These are phyloP conservation scores for Eupithecia exiguata DNA, from an alignment of 2,888 invertebrate species.

Conservation along the genomic window DNA sequence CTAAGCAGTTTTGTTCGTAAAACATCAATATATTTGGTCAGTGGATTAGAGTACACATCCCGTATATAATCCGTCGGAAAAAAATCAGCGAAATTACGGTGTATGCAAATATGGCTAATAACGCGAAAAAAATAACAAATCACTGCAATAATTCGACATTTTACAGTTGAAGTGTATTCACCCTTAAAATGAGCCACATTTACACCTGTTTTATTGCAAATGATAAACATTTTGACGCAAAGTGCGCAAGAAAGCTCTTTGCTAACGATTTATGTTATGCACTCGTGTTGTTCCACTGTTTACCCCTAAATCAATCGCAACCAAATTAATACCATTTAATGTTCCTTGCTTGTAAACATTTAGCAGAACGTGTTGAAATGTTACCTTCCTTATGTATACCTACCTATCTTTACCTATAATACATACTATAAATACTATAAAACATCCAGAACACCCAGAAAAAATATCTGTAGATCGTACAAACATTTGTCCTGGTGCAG, in stretches of 20 bases:
- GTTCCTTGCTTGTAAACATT: conserved; percentile 3
- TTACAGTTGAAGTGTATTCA: not conserved
- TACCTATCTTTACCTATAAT: not conserved
- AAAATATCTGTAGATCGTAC: too few relatives aligned
- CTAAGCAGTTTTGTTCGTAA: too few relatives aligned
- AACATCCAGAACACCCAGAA: too few relatives aligned
- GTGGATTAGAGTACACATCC: too few relatives aligned
- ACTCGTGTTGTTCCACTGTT: conserved; percentile 32
- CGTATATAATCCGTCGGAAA: too few relatives aligned
- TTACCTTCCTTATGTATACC: not conserved
- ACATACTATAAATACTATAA: too few relatives aligned
- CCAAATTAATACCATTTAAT: conserved; percentile 36
- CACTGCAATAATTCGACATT: not conserved
- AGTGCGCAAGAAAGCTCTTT: conserved; percentile 7
- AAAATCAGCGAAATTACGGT: too few relatives aligned
- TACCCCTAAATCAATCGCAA: conserved; percentile 42
- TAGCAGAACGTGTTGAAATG: not conserved
- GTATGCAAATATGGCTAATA: too few relatives aligned
- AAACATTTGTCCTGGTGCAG: too few relatives aligned
- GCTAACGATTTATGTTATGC: conserved; percentile 33
- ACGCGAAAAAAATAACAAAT: not conserved
- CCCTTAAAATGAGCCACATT: not conserved
- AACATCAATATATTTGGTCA: too few relatives aligned
- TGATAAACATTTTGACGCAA: conserved; percentile 16
- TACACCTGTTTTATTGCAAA: conserved; percentile 8